Percentiles rank a stretch among this genome's conserved stretches.
Conservation (phyloP, 2,888 invertebrate genomes). For the Noctua janthina region DNA sequence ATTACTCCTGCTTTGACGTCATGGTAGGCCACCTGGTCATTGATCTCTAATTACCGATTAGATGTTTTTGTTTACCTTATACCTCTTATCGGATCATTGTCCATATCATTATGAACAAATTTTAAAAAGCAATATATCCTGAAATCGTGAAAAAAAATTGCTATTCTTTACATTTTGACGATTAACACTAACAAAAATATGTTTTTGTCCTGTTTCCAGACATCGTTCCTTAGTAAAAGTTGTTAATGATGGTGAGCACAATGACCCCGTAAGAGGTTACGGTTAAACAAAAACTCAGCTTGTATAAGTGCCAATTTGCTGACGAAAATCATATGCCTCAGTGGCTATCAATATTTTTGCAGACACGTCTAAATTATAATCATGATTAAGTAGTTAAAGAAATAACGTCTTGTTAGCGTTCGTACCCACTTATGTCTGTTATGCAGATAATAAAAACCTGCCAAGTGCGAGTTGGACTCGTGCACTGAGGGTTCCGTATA, state of each 20-base stretch:
- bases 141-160: background rate
- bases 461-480: no score
- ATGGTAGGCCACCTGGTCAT: background rate
- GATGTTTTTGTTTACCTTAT: background rate
- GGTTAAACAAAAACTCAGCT: background rate
- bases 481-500: no score
- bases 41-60: background rate
- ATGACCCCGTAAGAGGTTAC: background rate
- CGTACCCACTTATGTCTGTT: background rate
- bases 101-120: background rate
- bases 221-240: background rate
- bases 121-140: background rate
- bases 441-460: conserved; percentile 1
- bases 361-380: background rate
- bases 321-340: background rate
- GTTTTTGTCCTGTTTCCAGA: background rate
- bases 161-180: background rate
- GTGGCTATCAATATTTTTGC: background rate
- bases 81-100: background rate
- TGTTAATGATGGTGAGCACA: background rate
- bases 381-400: background rate
- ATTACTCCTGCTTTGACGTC: no score
- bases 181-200: no score
- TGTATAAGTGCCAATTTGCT: background rate
- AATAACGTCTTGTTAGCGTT: background rate